Base-by-base conservation (phyloP, 2,888 invertebrate genomes). In the Cremastobaeus sp. region DNA sequence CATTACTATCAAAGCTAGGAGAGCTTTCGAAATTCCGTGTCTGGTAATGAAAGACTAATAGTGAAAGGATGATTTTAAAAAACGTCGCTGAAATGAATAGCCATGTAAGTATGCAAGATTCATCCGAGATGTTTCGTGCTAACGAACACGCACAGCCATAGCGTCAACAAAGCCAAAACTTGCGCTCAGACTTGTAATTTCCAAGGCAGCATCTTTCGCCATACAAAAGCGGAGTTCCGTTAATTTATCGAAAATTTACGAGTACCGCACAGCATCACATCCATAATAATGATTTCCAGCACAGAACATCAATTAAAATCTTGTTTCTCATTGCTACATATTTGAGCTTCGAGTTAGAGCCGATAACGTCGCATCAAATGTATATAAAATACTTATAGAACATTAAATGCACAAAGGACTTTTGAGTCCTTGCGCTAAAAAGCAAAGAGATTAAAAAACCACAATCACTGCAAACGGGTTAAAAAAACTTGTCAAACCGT, bases 211-310 rank as follows among this genome's bases (percentile, higher is more conserved):
- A 34, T 57, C 66, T 68, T 68, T 66, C 32, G 17, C 17, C 1
- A 25, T 8, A 41, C 48, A 66, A 48, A 48, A 57, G 48, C 66
- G 3, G 41, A 41, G 55, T 41, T 41, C 30, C 55, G 66, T 55
- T 47, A 66, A 66, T 66, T 66, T 32, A 48, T 48, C 66, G 55
- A 57, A 66, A 66, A 66, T 66, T 48, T 66, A 65, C 47, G 65
- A 65, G 18, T 39, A 32, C 28, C 28, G 9, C 34, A 21, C 21
- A 35, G 35, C 15, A 28, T 18, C 43, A 28, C 43, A 64, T 34
- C 35, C 43, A 11, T 35, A 45, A 45, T 45, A 52, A 62, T 12
- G 5, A 15, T 41, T 30, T 11, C n/a, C 15, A 9, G 37, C 25
- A 18, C 8, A 14, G 34, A 34, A 1, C 12, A 34, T 12, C 34